phyloP scores from a whole-genome alignment of 1,140 invertebrate genomes.

The Pogonomyrmex californicus region DNA sequence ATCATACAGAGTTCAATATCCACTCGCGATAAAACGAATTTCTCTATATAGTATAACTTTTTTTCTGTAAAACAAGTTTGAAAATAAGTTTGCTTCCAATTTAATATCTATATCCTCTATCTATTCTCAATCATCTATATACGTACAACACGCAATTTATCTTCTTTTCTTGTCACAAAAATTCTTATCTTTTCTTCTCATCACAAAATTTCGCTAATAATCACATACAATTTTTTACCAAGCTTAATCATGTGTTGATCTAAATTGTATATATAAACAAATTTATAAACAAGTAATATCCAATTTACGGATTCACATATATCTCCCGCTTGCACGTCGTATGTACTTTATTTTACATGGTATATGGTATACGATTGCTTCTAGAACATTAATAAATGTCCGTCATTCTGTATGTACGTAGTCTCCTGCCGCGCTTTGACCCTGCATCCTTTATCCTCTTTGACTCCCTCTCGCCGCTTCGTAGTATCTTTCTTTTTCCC shows the following conservation, averaged over 20 bases:
- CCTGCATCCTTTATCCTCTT: constrained; percentile 11
- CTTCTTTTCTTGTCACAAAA: not conserved
- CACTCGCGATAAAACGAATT: constrained; percentile 21
- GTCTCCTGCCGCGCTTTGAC: constrained; percentile 23
- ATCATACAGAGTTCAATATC: constrained; percentile 36
- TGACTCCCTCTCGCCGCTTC: constrained; percentile 1
- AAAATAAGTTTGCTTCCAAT: constrained; percentile 13
- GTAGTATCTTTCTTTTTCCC: constrained; percentile 43
- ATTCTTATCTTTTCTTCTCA: not conserved
- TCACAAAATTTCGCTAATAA: not conserved
- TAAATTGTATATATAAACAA: constrained; percentile 1
- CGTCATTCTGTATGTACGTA: not conserved
- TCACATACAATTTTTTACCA: not conserved
- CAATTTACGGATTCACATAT: constrained; percentile 21
- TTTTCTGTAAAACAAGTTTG: constrained; percentile 12
- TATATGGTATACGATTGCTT: not conserved
- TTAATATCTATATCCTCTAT: not conserved
- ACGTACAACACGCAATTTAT: not conserved
- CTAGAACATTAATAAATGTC: constrained; percentile 58
- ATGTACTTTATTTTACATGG: constrained; percentile 11
- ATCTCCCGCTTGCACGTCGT: constrained; percentile 3
- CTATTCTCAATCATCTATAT: not conserved
- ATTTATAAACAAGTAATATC: constrained; percentile 25
- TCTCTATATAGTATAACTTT: not conserved
- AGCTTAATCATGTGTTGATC: not conserved